Base-by-base conservation (phyloP, 2,113 vertebrate species). In the Copsychus sechellarum region DNA sequence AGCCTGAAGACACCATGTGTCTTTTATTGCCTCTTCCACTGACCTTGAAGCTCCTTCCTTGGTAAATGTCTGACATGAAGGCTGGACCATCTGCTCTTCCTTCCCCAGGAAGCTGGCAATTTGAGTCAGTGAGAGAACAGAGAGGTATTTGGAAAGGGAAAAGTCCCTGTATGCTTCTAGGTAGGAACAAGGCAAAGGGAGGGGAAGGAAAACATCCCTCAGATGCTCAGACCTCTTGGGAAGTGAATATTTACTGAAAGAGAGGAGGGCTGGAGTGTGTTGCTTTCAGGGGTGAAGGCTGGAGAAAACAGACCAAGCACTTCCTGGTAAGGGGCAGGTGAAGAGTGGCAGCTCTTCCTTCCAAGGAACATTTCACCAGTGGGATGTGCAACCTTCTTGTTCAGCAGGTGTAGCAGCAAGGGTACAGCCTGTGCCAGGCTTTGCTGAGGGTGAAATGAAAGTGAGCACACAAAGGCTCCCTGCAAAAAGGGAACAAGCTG, bases 31-130 rank as follows among this genome's bases (percentile, higher is more conserved):
- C 8, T 89, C 36, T 78, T 92, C 72, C 36, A 11, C 31, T 87
- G 92, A 91, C 95, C 89, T 91, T 92, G 91, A 81, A 89, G 81
- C 40, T 87, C 65, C 45, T 91, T 93, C 48, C 36, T 48, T 50
- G 61, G 86, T 89, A 73, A 86, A 47, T 67, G 67, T 70, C 81
- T 79, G 65, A 56, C 43, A 56, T 40, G 71, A 90, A 56, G 56
- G 60, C 80, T 70, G 72, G 83, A 21, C 87, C 94, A 87, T 92
- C 93, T 97, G 86, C 81, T 92, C 78, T 2, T 2, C 4, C 29
- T 40, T 92, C 70, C 70, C 79, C n/a, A 36, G 95, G 89, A 95
- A 93, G 86, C 88, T 94, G 92, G 86, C 88, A 56, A 2, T 36
- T 73, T 14, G 67, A 91, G 28, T 62, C 47, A 4, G 47, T 11